Percentiles rank a stretch among this genome's conserved stretches.
phyloP scores from a whole-genome alignment of 2,797 vertebrate species.

The Bovichtus diacanthus region DNA sequence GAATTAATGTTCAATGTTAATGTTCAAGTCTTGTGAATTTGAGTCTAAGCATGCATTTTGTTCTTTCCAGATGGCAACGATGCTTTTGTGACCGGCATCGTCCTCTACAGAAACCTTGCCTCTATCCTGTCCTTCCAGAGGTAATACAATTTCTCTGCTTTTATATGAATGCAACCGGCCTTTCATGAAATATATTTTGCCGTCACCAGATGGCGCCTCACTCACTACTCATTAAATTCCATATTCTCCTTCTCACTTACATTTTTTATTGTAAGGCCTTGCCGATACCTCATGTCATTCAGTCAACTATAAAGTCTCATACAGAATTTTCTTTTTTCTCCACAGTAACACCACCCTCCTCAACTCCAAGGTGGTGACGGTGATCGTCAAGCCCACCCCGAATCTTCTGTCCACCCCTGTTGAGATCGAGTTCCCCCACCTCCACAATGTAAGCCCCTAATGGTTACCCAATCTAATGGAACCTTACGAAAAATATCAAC shows the following conservation, averaged over 20 bases:
- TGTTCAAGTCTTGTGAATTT: neutral
- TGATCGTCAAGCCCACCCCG: slow-evolving; percentile 93
- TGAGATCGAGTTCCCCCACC: slow-evolving; percentile 97
- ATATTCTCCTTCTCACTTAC: neutral
- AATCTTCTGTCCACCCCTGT: slow-evolving; percentile 89
- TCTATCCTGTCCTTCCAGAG: slow-evolving; percentile 93
- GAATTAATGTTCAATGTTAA: no score
- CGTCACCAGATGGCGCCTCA: slow-evolving; percentile 62
- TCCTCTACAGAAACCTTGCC: slow-evolving; percentile 95
- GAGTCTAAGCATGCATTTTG: slow-evolving; percentile 7
- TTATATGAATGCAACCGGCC: slow-evolving; percentile 11
- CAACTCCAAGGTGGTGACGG: slow-evolving; percentile 96
- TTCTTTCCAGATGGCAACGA: slow-evolving; percentile 86
- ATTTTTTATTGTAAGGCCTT: slow-evolving; percentile 11
- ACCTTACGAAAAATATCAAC: slow-evolving; percentile 44
- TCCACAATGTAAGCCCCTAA: slow-evolving; percentile 92
- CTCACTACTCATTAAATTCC: neutral
- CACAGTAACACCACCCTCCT: slow-evolving; percentile 91
- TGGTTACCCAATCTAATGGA: slow-evolving; percentile 45
- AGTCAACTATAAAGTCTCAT: neutral
- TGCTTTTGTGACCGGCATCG: slow-evolving; percentile 94
- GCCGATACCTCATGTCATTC: neutral
- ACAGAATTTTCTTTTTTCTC: slow-evolving; percentile 30
- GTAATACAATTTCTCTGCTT: slow-evolving; percentile 78
- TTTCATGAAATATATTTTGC: slow-evolving; percentile 22